Base-by-base conservation (phyloP, 2,113 vertebrate species). In the Acanthochromis polyacanthus region DNA sequence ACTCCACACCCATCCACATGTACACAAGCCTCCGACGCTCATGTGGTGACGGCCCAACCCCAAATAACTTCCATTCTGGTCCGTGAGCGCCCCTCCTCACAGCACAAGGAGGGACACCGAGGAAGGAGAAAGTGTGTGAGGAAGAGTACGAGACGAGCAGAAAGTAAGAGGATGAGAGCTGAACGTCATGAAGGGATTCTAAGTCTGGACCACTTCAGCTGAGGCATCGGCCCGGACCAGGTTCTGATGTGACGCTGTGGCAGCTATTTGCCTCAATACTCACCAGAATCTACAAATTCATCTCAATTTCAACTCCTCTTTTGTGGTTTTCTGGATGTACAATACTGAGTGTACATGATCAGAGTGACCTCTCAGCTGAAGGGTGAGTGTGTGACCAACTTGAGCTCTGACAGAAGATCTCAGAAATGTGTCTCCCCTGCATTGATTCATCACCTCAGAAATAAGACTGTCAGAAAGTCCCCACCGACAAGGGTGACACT, bases 11-110 rank as follows among this genome's bases (percentile, higher is more conserved):
- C 81, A 60, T 61, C 61, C 70, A 89, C 80, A 82, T 75, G 68
- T 45, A 76, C 62, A 68, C 36, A 48, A 75, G 80, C 76, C 80
- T 57, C 63, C 50, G 23, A 62, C 46, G 57, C 57, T 67, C 81
- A 81, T 78, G 36, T 73, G 70, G 60, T 48, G 66, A 67, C 17
- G 65, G 82, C 91, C 91, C 92, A 86, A 79, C 92, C 91, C 90
- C 53, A 90, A 89, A 94, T 93, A 93, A 86, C 91, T 91, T 80
- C 73, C 91, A 84, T 81, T 84, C 84, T 78, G 63, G 75, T 46
- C 72, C 58, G 57, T 55, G 50, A 76, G 87, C 32, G 61, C 67
- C 63, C 64, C 53, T 43, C 60, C 69, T 22, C 76, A 14, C 55
- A 36, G 59, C 60, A 50, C 68, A 61, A 51, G 14, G 28, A 46